Base-by-base conservation (phyloP, 2,888 invertebrate genomes). In the Octonoba sinensis region DNA sequence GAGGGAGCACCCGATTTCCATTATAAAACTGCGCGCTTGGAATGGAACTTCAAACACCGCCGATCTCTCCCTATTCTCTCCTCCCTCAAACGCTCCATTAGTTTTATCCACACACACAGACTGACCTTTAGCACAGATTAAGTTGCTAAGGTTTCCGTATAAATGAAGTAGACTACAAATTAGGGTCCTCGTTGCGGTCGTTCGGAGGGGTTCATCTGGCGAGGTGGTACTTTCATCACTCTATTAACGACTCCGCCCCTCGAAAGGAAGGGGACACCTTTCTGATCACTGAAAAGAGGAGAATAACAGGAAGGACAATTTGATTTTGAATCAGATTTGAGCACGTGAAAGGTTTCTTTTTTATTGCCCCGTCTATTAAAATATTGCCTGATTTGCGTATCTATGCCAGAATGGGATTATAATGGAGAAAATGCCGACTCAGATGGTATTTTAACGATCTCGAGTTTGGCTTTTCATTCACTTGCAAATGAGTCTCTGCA, bases 351-450 rank as follows among this genome's bases (percentile, higher is more conserved):
- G 22, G 22, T 49, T 51, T 57, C 49, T 72, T 72, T 72, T 66
- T 79, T 72, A 79, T 79, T 79, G 59, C 20, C n/a, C 24, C 56
- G 72, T 66, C 72, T 72, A 72, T 79, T 79, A 72, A 79, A 79
- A 72, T 79, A 49, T 72, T 66, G 66, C 51, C 51, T 62, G 36
- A 62, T 62, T 49, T 47, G 49, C 16, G 46, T 22, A 3, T 36
- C 54, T 18, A 60, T 44, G 46, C 6, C 54, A 6, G 4, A 13
- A 54, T 59, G 27, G 46, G 51, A 22, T 51, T 51, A 65, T 71
- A 70, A 71, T 71, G 44, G 71, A 44, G 8, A 62, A 46, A 62
- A 62, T 44, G 46, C 6, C 18, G 13, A 27, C 44, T 47, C 49
- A 54, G 24, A 20, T 65, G 66, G 72, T 67, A 78, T 71, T 79